Base-by-base conservation (phyloP, 2,797 vertebrate genomes). In the Sylvia borin region DNA sequence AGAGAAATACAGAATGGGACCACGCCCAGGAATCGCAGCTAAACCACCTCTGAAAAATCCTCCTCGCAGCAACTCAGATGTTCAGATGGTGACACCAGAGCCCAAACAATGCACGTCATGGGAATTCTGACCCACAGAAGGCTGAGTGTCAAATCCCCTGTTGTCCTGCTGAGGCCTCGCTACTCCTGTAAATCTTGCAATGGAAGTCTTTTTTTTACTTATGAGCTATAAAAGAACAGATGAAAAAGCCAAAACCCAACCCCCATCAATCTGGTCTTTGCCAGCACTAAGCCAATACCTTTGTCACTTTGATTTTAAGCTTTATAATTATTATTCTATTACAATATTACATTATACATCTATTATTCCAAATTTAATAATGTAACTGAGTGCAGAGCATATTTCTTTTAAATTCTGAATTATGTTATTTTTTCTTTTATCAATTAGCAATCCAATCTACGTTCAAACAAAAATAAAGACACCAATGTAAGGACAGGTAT, bases 41-140 rank as follows among this genome's bases (percentile, higher is more conserved):
- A 66, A 90, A 73, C 5, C 55, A 51, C 27, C 40, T 22, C 77
- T 13, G 36, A 75, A 51, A 92, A 90, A 21, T 15, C 62, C 54
- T 83, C 26, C 55, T 70, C 0, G 0, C 32, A 43, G 61, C 2
- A 7, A 60, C 48, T 73, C 32, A 4, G 8, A 11, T 19, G 6
- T 51, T 65, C 58, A 54, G 54, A 42, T 1, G 8, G 60, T 0
- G 1, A 86, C 0, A 7, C 60, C 81, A 73, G 40, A 58, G 74
- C 55, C 36, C 48, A 58, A 48, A 45, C 36, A 48, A 31, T 1
- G 2, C 12, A 38, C 0, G 1, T 34, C 0, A 0, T 19, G 61
- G 50, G n/a, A 45, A 71, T 55, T 85, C 43, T 60, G 55, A 82
- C 80, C 86, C 60, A 42, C 38, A 53, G 47, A 89, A 67, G 20